Base-by-base conservation (phyloP, 2,113 vertebrate genomes). In the Clarias batrachus region DNA sequence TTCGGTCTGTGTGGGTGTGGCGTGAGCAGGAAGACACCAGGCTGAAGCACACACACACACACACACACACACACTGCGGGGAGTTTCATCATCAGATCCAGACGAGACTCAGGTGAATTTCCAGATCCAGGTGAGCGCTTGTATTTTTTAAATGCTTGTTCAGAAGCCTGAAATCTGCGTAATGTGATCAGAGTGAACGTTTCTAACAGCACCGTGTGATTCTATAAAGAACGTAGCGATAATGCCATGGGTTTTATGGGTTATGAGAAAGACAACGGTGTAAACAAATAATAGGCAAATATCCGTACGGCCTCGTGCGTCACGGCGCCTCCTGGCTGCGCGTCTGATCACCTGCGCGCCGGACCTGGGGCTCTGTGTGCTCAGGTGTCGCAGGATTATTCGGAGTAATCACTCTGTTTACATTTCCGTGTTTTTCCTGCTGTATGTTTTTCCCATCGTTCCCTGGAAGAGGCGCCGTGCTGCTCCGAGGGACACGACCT, bases 251-350 rank as follows among this genome's bases (percentile, higher is more conserved):
- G 25, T 54, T 54, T 3, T 41, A 37, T 17, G 41, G 70, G 41
- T 56, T 17, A 27, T 27, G 52, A 56, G 37, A 54, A 52, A 14
- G 74, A 56, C n/a, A 76, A 76, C 73, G 14, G 14, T 52, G 11
- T 56, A 78, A 76, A 78, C 74, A 78, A 77, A 77, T 77, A 1
- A n/a, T 77, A 56, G n/a, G 52, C 74, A 77, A 78, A 56, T 78
- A 56, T 56, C 14, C 76, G 27, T 27, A 17, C 17, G 4, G 19
- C 8, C 23, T 12, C 52, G 2, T 10, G 23, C 10, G 1, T 3
- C 37, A 74, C 37, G 25, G 3, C 9, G 9, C 33, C 33, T 23
- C 30, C 68, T 41, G 68, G 68, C 33, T 37, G 68, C 14, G 6
- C 2, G 7, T 5, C 6, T 8, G 6, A 48, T 7, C 7, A 48